Evolutionary conservation across 2,797 vertebrate species (phyloP).

Genomic region (Microctenopoma steveboyesi): DNA sequence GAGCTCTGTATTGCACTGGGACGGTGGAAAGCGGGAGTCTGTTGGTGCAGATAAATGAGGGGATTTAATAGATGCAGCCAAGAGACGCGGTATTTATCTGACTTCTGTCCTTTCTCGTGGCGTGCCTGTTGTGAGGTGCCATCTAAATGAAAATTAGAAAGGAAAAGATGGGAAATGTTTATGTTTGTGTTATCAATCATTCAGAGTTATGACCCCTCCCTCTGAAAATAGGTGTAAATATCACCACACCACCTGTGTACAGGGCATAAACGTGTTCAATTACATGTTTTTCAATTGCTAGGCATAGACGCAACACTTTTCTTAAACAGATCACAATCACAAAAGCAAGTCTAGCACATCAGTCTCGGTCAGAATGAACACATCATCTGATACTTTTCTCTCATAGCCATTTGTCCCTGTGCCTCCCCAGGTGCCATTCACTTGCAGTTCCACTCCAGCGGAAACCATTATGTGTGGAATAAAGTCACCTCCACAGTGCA

Average conservation of each 20-base stretch:
- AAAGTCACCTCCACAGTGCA: slow-evolving; percentile 99
- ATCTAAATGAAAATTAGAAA: slow-evolving; percentile 21
- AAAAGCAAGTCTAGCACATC: slow-evolving; percentile 14
- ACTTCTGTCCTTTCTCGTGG: slow-evolving; percentile 13
- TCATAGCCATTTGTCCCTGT: slow-evolving; percentile 30
- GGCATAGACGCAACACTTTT: background rate
- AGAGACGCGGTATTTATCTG: slow-evolving; percentile 33
- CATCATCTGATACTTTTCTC: slow-evolving; percentile 9
- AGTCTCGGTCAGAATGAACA: slow-evolving; percentile 1
- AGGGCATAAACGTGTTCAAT: background rate
- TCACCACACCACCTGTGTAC: background rate
- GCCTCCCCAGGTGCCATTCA: slow-evolving; percentile 90
- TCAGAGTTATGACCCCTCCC: slow-evolving; percentile 7
- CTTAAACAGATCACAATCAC: slow-evolving; percentile 3
- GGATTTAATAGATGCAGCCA: slow-evolving; percentile 40
- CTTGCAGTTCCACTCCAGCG: slow-evolving; percentile 92
- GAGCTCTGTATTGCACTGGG: slow-evolving; percentile 40
- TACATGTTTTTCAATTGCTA: slow-evolving; percentile 9
- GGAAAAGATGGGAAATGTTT: slow-evolving; percentile 9
- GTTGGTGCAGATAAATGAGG: slow-evolving; percentile 54
- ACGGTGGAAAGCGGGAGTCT: slow-evolving; percentile 16
- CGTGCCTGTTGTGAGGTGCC: slow-evolving; percentile 13
- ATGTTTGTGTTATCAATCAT: slow-evolving; percentile 27
- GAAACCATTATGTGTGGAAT: slow-evolving; percentile 97
- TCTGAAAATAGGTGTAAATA: slow-evolving; percentile 10